phyloP scores from a whole-genome alignment of 2,113 vertebrate genomes.

The Anolis sagrei region DNA sequence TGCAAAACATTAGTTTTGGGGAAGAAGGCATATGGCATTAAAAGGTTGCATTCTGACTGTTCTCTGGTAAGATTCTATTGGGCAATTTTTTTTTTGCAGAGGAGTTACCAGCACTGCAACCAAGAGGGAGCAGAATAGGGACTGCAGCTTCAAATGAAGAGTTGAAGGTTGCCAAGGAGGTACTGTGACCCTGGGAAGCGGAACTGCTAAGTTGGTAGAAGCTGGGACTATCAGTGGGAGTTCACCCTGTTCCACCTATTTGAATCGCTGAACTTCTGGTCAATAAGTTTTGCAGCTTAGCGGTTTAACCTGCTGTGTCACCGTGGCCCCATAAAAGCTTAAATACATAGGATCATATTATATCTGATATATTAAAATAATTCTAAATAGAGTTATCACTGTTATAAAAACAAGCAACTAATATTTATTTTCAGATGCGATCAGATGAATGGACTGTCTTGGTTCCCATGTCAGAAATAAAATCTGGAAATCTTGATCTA shows the following conservation, averaged over 20 bases:
- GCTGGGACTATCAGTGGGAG: too few relatives aligned
- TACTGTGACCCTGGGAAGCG: constrained; percentile 20
- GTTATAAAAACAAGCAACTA: background rate
- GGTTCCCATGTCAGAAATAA: constrained; percentile 75
- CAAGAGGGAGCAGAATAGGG: constrained; percentile 77
- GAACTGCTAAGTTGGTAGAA: background rate
- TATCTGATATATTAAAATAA: background rate
- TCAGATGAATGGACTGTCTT: constrained; percentile 80
- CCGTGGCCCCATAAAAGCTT: background rate
- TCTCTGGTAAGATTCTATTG: background rate
- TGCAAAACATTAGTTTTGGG: background rate
- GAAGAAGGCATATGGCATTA: background rate
- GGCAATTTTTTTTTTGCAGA: constrained; percentile 61
- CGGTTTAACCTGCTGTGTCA: too few relatives aligned
- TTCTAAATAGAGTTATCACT: background rate
- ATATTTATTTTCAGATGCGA: constrained; percentile 69
- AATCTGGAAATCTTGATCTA: constrained; percentile 74
- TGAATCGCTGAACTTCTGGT: too few relatives aligned
- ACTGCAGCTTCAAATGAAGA: constrained; percentile 77
- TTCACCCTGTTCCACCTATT: too few relatives aligned
- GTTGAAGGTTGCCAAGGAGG: constrained; percentile 71
- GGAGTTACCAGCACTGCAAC: constrained; percentile 39
- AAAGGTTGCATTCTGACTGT: background rate
- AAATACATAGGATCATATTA: background rate
- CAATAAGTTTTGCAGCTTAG: too few relatives aligned